Percentiles rank a stretch among this genome's conserved stretches.
phyloP scores from a whole-genome alignment of 2,113 vertebrate genomes.

The Mastomys natalensis region DNA sequence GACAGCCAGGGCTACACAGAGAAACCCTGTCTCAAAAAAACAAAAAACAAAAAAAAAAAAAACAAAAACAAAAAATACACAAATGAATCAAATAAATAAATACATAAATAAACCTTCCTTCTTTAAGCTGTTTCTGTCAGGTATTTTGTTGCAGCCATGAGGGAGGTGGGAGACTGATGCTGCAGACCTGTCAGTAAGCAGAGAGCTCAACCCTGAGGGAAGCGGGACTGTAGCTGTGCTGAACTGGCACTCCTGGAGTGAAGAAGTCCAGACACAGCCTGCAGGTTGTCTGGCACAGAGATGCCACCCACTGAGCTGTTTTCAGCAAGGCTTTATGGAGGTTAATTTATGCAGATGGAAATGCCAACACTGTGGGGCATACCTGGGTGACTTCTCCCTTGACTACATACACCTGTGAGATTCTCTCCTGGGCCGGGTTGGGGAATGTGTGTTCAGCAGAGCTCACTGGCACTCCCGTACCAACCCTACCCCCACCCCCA shows the following conservation, averaged over 20 bases:
- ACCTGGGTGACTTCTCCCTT: rapidly evolving
- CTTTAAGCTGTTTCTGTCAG: background rate
- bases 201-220: background rate
- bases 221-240: background rate
- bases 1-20: too few species aligned
- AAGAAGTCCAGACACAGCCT: background rate
- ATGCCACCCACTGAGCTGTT: background rate
- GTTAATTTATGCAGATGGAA: background rate
- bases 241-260: background rate
- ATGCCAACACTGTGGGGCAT: rapidly evolving
- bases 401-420: background rate
- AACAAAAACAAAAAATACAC: too few species aligned
- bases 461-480: background rate
- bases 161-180: background rate
- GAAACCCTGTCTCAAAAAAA: too few species aligned
- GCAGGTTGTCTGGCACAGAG: background rate
- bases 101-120: background rate
- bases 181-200: background rate
- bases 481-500: background rate
- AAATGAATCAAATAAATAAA: background rate
- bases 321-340: background rate
- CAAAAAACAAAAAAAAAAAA: too few species aligned
- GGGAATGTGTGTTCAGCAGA: rapidly evolving
- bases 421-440: rapidly evolving
- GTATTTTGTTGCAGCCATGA: background rate